These are phyloP conservation scores for Oryzaephilus surinamensis DNA, from an alignment of 1,140 invertebrate genomes.

Conservation along the genomic window DNA sequence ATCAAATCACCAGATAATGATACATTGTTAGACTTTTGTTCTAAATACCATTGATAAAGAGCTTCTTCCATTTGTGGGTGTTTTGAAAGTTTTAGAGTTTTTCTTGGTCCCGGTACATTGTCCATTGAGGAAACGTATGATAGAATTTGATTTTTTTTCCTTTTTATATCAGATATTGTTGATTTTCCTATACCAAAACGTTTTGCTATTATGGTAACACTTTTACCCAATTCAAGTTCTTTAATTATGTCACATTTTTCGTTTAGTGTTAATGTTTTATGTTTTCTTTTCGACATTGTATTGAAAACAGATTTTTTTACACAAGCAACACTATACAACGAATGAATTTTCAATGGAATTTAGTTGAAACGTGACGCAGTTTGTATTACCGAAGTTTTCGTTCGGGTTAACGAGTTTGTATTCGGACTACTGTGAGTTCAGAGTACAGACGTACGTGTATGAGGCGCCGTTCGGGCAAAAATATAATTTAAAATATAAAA, in stretches of 20 bases:
- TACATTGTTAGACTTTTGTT: conserved; percentile 21
- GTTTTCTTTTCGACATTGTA: background rate
- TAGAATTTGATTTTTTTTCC: conserved; percentile 34
- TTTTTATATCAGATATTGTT: conserved; percentile 27
- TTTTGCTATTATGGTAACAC: conserved; percentile 33
- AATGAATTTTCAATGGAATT: too few species aligned
- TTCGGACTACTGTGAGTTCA: too few species aligned
- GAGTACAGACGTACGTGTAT: too few species aligned
- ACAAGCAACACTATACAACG: too few species aligned
- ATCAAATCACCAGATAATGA: conserved; percentile 26
- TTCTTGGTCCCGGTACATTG: conserved; percentile 34
- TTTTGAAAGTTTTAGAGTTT: conserved; percentile 27
- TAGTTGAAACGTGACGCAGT: too few species aligned
- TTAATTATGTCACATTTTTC: background rate
- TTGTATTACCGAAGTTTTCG: too few species aligned
- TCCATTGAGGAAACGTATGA: conserved; percentile 26
- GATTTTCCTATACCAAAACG: conserved; percentile 26
- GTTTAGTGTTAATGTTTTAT: conserved; percentile 1
- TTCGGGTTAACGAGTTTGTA: too few species aligned
- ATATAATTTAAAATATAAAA: too few species aligned
- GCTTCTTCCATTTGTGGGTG: conserved; percentile 30
- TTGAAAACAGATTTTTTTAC: too few species aligned
- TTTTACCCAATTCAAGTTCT: conserved; percentile 32
- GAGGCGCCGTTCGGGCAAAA: too few species aligned
- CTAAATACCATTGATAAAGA: conserved; percentile 31